A percentile compares a stretch with the other conserved stretches of the same genome.
Evolutionary conservation across 2,113 vertebrate species (phyloP).

Genomic region (Otis tarda): DNA sequence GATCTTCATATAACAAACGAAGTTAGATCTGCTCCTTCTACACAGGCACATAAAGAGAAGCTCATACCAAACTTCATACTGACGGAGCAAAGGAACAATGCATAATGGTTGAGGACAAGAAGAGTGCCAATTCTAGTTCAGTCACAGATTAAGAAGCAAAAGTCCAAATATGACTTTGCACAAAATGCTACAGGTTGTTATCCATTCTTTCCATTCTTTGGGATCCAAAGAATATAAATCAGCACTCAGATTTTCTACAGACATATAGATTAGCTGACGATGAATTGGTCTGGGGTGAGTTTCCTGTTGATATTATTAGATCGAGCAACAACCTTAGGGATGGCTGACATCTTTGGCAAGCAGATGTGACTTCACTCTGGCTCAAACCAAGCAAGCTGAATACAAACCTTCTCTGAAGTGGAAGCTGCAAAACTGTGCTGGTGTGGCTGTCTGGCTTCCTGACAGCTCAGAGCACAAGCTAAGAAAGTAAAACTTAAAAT

Average conservation of each 20-base stretch:
- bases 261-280: not conserved
- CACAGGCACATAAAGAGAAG: not conserved
- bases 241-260: not conserved
- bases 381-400: not conserved
- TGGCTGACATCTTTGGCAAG: not conserved
- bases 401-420: not conserved
- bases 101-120: not conserved
- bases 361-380: not conserved
- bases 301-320: not conserved
- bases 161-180: not conserved
- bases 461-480: not conserved
- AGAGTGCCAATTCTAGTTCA: not conserved
- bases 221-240: not conserved
- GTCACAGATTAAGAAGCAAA: not conserved
- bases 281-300: not conserved
- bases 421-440: not conserved
- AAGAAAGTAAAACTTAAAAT: not conserved
- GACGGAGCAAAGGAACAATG: not conserved
- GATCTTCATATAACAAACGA: not conserved
- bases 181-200: not conserved
- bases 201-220: not conserved
- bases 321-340: not conserved
- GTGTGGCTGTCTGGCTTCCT: not conserved
- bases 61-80: not conserved
- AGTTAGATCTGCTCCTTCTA: not conserved